Conservation (phyloP, 2,888 invertebrate genomes). For the Melanostoma scalare region DNA sequence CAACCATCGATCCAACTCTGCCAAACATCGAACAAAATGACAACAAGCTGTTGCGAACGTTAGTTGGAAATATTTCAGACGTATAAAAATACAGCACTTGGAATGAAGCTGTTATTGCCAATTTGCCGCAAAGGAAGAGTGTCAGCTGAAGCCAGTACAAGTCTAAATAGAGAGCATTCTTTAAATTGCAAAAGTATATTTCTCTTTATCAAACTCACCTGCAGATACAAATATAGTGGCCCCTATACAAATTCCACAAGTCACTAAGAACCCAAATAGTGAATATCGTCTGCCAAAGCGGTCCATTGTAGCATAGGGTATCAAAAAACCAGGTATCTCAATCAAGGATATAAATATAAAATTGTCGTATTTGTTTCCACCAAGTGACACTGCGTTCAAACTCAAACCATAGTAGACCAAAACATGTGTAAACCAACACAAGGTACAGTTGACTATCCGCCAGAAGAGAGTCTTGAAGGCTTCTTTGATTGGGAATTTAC, state of each 20-base stretch:
- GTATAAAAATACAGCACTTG: slow-evolving; percentile 87
- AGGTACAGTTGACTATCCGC: slow-evolving; percentile 85
- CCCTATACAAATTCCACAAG: slow-evolving; percentile 83
- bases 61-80: slow-evolving; percentile 89
- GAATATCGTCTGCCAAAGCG: slow-evolving; percentile 86
- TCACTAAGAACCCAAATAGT: slow-evolving; percentile 84
- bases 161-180: slow-evolving; percentile 47
- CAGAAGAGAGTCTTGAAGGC: slow-evolving; percentile 79
- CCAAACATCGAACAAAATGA: slow-evolving; percentile 88
- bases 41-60: slow-evolving; percentile 85
- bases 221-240: slow-evolving; percentile 77
- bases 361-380: slow-evolving; percentile 90
- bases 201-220: slow-evolving; percentile 70
- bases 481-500: slow-evolving; percentile 78
- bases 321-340: slow-evolving; percentile 89
- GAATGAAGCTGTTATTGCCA: slow-evolving; percentile 86
- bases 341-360: slow-evolving; percentile 85
- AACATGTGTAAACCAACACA: slow-evolving; percentile 91
- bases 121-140: slow-evolving; percentile 85
- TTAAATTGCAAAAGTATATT: not conserved
- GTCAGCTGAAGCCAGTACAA: slow-evolving; percentile 74
- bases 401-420: slow-evolving; percentile 92
- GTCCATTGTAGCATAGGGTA: slow-evolving; percentile 86
- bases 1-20: slow-evolving; percentile 86
- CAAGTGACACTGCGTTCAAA: slow-evolving; percentile 88